A percentile compares a stretch with the other conserved stretches of the same genome.
Evolutionary conservation across 2,888 invertebrate species (phyloP).

Genomic region (Gastrophysa polygoni): DNA sequence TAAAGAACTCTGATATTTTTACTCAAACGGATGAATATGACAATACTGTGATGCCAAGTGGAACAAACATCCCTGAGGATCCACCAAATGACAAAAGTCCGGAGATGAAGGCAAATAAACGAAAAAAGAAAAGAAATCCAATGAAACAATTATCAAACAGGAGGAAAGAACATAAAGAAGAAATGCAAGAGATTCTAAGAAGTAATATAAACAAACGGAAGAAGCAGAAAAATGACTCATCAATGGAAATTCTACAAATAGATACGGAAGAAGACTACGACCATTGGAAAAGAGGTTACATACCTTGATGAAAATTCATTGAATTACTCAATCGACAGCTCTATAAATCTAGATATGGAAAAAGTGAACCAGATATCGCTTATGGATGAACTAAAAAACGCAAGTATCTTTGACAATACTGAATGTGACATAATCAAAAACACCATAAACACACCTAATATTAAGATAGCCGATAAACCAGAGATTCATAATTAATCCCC

Average conservation of each 20-base stretch:
- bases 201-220: neutral
- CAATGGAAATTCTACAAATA: neutral
- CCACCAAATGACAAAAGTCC: too few species aligned
- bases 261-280: neutral
- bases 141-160: too few species aligned
- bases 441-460: neutral
- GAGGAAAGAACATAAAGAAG: too few species aligned
- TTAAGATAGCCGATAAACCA: neutral
- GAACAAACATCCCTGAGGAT: too few species aligned
- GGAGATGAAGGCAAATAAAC: too few species aligned
- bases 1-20: too few species aligned
- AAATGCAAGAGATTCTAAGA: neutral
- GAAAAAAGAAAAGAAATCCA: too few species aligned
- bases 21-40: too few species aligned
- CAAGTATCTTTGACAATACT: neutral
- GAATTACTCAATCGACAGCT: neutral
- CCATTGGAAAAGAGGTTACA: neutral
- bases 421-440: neutral
- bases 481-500: neutral
- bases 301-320: constrained; percentile 6
- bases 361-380: constrained; percentile 3
- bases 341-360: neutral
- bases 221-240: neutral
- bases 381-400: neutral
- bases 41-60: too few species aligned